Evolutionary conservation across 2,888 invertebrate genomes (phyloP).

Genomic region (Dendrolimus pini): DNA sequence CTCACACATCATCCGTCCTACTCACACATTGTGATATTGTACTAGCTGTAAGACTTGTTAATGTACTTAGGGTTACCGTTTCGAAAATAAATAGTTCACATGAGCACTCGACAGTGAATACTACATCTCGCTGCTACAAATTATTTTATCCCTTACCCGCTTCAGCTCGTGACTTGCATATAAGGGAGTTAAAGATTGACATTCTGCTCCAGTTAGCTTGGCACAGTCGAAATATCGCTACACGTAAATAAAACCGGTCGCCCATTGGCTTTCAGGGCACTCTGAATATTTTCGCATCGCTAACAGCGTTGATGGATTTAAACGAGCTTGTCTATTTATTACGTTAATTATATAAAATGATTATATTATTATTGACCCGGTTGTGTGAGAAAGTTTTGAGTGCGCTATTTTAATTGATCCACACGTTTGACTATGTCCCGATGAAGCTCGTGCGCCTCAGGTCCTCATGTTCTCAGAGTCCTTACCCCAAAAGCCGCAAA

Average conservation of each 20-base stretch:
- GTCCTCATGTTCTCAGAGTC: too few relatives aligned
- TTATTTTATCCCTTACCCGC: not conserved
- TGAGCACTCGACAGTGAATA: too few relatives aligned
- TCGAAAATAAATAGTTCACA: too few relatives aligned
- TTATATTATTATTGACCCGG: not conserved
- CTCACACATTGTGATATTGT: too few relatives aligned
- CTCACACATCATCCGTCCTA: too few relatives aligned
- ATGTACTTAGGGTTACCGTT: too few relatives aligned
- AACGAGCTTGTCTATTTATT: not conserved
- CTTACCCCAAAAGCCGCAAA: too few relatives aligned
- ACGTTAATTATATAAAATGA: not conserved
- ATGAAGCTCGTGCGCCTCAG: too few relatives aligned
- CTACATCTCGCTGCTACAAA: too few relatives aligned
- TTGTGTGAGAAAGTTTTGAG: not conserved
- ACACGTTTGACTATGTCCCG: too few relatives aligned
- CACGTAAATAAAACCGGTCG: slow-evolving; percentile 24
- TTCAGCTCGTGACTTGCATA: not conserved
- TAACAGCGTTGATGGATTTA: not conserved
- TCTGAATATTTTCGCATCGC: not conserved
- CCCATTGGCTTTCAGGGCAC: not conserved
- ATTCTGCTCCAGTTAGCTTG: slow-evolving; percentile 27
- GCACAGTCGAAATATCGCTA: slow-evolving; percentile 29
- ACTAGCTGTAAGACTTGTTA: too few relatives aligned
- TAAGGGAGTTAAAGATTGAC: slow-evolving; percentile 3
- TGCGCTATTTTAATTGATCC: too few relatives aligned